Base-by-base conservation (phyloP, 2,113 vertebrate genomes). In the Colinus virginianus region DNA sequence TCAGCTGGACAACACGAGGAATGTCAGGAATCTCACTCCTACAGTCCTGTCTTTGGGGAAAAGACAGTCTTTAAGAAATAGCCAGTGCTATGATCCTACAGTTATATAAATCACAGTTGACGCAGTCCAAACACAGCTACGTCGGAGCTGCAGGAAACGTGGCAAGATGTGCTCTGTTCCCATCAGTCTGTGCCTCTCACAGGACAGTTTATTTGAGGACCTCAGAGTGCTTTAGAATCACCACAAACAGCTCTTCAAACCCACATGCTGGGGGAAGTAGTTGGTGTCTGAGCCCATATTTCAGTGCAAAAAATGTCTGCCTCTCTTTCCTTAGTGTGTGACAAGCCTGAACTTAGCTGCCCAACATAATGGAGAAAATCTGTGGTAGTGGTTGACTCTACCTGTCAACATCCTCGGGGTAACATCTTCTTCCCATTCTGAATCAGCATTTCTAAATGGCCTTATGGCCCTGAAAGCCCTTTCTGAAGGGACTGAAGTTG, bases 1-100 rank as follows among this genome's bases (percentile, higher is more conserved):
- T 93, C 88, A 88, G 71, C 83, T 89, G 94, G 94, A 93, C 92
- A 86, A 84, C 20, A 94, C 0, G 7, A 85, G 46, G 88, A 96
- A 97, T 95, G 93, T 34, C 66, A 96, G 70, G 90, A 97, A 96
- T 94, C 70, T 91, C 21, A 55, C 77, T 94, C 91, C 87, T 91
- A 45, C 49, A 78, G 81, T 59, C 78, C 58, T 26, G 15, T 46
- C 86, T 90, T 93, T 30, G 58, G 78, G 62, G 75, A 68, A 59
- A 74, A 87, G 30, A 49, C n/a, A n/a, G 43, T 20, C 86, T 87
- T 89, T 68, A 78, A 66, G 69, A 83, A 48, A 83, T 80, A 64
- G 16, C 22, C 30, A 4, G 51, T 45, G 68, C 88, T 70, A 75
- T 0, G 2, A 81, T 78, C 56, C 69, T 67, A 49, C 69, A 85